Evolutionary conservation across 2,888 invertebrate species (phyloP).

Genomic region (Apamea crenata): DNA sequence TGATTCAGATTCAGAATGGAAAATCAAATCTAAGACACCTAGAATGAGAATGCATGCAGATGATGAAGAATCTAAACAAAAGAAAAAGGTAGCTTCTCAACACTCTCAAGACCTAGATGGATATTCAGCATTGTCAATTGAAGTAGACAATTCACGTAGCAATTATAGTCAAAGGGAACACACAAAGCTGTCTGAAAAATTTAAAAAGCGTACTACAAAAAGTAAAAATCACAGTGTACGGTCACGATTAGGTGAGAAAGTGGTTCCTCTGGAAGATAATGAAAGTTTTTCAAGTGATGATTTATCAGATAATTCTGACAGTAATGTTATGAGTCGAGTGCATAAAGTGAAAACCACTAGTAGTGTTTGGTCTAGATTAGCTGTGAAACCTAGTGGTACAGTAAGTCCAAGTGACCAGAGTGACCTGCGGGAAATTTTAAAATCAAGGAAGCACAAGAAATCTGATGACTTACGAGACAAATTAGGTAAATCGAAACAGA

Average conservation of each 20-base stretch:
- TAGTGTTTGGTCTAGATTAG: conserved; percentile 91
- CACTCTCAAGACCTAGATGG: conserved; percentile 72
- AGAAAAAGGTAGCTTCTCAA: conserved; percentile 74
- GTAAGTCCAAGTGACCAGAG: conserved; percentile 70
- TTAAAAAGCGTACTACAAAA: conserved; percentile 74
- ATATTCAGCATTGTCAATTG: conserved; percentile 85
- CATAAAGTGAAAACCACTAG: conserved; percentile 83
- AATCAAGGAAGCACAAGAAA: conserved; percentile 77
- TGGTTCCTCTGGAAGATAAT: conserved; percentile 69
- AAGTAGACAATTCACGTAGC: conserved; percentile 81
- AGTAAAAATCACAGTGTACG: conserved; percentile 73
- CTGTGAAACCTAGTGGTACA: conserved; percentile 74
- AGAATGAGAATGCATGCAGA: conserved; percentile 97
- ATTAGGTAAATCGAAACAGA: conserved; percentile 82
- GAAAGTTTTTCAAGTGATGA: conserved; percentile 74
- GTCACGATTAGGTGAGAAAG: conserved; percentile 83
- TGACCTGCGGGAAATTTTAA: conserved; percentile 83
- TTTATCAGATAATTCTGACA: conserved; percentile 77
- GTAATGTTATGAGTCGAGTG: conserved; percentile 89
- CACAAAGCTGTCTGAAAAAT: conserved; percentile 83
- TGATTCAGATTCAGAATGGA: conserved; percentile 90
- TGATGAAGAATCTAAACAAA: conserved; percentile 93
- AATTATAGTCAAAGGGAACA: conserved; percentile 76
- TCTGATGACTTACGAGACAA: conserved; percentile 83
- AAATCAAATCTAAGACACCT: conserved; percentile 91